These are phyloP conservation scores for Sphaeramia orbicularis DNA, from an alignment of 2,797 vertebrate genomes.

Conservation along the genomic window DNA sequence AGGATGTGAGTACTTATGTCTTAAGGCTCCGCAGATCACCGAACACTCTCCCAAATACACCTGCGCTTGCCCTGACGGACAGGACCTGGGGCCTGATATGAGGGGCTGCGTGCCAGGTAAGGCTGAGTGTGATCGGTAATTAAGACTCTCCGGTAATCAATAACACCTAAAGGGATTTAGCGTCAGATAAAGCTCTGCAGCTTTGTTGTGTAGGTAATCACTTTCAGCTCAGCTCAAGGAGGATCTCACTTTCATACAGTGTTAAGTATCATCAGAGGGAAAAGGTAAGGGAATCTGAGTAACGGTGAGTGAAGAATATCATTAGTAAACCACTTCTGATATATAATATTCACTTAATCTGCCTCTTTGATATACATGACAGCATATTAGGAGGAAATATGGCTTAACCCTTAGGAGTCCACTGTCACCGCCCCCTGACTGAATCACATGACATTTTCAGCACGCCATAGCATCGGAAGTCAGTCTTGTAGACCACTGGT, in stretches of 20 bases:
- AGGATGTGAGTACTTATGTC: slow-evolving; percentile 96
- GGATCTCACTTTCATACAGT: not conserved
- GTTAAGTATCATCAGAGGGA: slow-evolving; percentile 2
- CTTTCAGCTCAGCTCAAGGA: slow-evolving; percentile 21
- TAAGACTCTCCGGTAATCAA: slow-evolving; percentile 48
- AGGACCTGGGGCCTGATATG: slow-evolving; percentile 94
- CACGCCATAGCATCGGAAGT: too few species aligned
- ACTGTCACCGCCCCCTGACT: too few species aligned
- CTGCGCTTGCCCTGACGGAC: slow-evolving; percentile 94
- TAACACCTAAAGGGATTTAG: slow-evolving; percentile 33
- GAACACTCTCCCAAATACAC: slow-evolving; percentile 96
- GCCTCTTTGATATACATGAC: too few species aligned
- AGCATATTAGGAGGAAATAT: too few species aligned
- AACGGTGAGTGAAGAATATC: not conserved
- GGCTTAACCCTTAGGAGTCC: too few species aligned
- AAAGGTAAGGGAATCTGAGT: not conserved
- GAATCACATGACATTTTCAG: too few species aligned
- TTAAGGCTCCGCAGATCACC: slow-evolving; percentile 95
- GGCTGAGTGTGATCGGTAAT: slow-evolving; percentile 15
- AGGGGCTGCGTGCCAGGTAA: slow-evolving; percentile 93
- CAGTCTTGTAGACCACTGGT: too few species aligned
- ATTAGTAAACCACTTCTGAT: not conserved
- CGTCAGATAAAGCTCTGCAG: slow-evolving; percentile 2
- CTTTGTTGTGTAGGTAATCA: slow-evolving; percentile 17
- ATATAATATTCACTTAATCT: not conserved